phyloP scores from a whole-genome alignment of 2,797 vertebrate species.

The Acropternis orthonyx region DNA sequence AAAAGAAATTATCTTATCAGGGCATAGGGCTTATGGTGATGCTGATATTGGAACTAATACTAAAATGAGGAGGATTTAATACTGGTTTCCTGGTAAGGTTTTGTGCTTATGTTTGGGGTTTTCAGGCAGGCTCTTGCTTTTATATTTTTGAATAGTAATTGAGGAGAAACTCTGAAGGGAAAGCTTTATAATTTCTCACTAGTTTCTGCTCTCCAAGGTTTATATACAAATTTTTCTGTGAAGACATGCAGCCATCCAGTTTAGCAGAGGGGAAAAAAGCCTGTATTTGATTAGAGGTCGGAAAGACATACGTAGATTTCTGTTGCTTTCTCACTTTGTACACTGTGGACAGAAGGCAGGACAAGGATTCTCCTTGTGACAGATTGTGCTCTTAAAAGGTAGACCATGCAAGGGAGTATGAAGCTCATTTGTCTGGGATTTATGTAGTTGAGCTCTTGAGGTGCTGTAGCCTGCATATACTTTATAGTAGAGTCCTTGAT shows the following conservation, averaged over 20 bases:
- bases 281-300: background rate
- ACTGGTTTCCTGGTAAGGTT: background rate
- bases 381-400: background rate
- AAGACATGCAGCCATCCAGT: background rate
- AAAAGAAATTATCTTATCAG: conserved; percentile 14
- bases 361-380: background rate
- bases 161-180: background rate
- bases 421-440: background rate
- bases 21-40: background rate
- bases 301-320: background rate
- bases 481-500: background rate
- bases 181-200: background rate
- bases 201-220: background rate
- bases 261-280: background rate
- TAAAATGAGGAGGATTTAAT: background rate
- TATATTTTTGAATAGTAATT: background rate
- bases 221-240: background rate
- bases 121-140: background rate
- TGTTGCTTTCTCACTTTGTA: background rate
- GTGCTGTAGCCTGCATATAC: background rate
- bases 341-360: background rate
- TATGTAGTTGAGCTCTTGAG: background rate
- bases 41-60: background rate
- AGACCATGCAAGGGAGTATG: background rate
- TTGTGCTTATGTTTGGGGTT: background rate